phyloP scores from a whole-genome alignment of 2,797 vertebrate species.

The Epinephelus awoara region DNA sequence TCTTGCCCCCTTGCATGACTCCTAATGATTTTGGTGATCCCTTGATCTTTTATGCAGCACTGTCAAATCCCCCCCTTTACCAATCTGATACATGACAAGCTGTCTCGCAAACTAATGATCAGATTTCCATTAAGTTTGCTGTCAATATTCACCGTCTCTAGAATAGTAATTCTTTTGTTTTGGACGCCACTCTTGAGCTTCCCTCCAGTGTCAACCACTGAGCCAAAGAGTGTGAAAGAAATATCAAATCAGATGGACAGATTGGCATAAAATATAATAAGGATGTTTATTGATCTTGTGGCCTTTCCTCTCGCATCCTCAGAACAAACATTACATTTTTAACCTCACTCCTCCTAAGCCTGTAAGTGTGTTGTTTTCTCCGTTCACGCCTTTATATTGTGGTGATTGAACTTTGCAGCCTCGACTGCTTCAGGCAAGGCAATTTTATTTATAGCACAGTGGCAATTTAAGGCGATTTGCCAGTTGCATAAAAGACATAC shows the following conservation, averaged over 20 bases:
- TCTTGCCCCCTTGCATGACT: neutral
- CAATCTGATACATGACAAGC: neutral
- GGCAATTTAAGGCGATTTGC: constrained; percentile 23
- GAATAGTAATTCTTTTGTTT: neutral
- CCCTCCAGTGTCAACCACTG: neutral
- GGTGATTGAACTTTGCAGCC: constrained; percentile 4
- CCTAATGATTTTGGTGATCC: neutral
- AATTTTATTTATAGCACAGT: constrained; percentile 22
- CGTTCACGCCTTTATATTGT: constrained; percentile 9
- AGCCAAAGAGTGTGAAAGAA: neutral
- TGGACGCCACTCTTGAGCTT: neutral
- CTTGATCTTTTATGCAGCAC: neutral
- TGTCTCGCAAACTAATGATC: neutral
- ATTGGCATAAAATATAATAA: neutral
- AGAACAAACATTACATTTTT: constrained; percentile 21
- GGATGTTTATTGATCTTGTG: neutral
- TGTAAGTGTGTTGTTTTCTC: constrained; percentile 1
- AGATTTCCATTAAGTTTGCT: neutral
- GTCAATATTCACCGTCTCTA: neutral
- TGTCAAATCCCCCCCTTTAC: neutral
- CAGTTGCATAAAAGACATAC: constrained; percentile 16
- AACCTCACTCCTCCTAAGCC: neutral
- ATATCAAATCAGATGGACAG: neutral
- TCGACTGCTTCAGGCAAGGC: constrained; percentile 16
- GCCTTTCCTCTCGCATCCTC: neutral